phyloP scores from a whole-genome alignment of 1,140 invertebrate species.

The Macrobrachium rosenbergii region DNA sequence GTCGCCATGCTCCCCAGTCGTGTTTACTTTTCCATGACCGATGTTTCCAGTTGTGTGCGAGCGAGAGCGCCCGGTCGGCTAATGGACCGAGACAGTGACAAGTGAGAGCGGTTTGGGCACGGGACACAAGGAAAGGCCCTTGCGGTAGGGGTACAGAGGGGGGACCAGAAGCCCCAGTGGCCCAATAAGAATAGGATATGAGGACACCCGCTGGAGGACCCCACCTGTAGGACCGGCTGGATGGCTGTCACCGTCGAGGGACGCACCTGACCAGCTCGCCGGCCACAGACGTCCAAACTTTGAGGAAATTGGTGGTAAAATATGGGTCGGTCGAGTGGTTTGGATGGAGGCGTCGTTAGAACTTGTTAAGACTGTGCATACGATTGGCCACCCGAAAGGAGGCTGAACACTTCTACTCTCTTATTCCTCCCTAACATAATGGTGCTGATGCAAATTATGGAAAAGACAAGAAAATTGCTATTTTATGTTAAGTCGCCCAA shows the following conservation, averaged over 20 bases:
- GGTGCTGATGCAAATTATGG: no score
- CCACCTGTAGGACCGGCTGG: slow-evolving; percentile 14
- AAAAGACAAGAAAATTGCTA: no score
- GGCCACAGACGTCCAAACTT: slow-evolving; percentile 31
- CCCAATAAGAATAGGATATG: background rate
- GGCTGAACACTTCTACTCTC: no score
- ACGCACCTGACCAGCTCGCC: slow-evolving; percentile 19
- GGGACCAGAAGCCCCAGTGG: slow-evolving; percentile 7
- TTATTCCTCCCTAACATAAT: no score
- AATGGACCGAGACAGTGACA: slow-evolving; percentile 53
- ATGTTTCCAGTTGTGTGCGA: slow-evolving; percentile 41
- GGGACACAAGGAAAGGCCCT: slow-evolving; percentile 36
- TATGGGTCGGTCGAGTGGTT: background rate
- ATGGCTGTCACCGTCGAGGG: slow-evolving; percentile 5
- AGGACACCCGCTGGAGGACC: background rate
- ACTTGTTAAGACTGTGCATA: no score
- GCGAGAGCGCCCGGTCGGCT: slow-evolving; percentile 39
- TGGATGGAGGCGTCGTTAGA: slow-evolving; percentile 8
- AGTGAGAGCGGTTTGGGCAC: slow-evolving; percentile 56
- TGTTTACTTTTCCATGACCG: background rate
- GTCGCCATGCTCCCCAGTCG: background rate
- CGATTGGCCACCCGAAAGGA: no score
- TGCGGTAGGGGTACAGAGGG: slow-evolving; percentile 7
- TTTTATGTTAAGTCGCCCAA: no score
- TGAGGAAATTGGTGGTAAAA: slow-evolving; percentile 16